phyloP scores from a whole-genome alignment of 2,797 vertebrate species.

The Emys orbicularis region DNA sequence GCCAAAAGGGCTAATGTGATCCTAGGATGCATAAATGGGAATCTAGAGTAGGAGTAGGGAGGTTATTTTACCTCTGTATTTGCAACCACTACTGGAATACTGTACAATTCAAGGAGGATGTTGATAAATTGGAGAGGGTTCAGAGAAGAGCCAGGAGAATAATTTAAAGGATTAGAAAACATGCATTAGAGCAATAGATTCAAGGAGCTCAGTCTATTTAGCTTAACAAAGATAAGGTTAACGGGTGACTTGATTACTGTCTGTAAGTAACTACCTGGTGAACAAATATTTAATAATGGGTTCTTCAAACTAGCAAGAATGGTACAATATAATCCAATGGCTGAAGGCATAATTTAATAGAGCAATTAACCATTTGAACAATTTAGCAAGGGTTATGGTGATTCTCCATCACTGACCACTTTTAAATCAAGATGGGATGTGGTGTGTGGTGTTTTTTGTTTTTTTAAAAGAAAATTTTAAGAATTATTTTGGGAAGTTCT shows the following conservation, averaged over 20 bases:
- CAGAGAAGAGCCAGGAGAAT: not conserved
- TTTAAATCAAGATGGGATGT: not conserved
- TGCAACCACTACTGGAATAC: too few species aligned
- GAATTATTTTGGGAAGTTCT: not conserved
- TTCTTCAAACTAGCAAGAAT: not conserved
- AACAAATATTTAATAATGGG: not conserved
- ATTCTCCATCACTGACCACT: not conserved
- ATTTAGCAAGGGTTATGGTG: not conserved
- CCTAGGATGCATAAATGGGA: too few species aligned
- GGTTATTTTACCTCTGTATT: too few species aligned
- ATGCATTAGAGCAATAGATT: not conserved
- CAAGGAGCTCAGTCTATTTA: not conserved
- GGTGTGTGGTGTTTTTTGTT: too few species aligned
- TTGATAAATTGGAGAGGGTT: too few species aligned
- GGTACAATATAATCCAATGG: not conserved
- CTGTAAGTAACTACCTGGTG: not conserved
- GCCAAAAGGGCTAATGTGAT: too few species aligned
- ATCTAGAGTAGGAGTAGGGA: too few species aligned
- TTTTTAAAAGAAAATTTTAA: not conserved
- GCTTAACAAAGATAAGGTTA: not conserved
- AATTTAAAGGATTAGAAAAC: not conserved
- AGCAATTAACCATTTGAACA: not conserved
- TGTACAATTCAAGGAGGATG: too few species aligned
- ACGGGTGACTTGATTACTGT: not conserved
- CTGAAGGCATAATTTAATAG: not conserved